phyloP scores from a whole-genome alignment of 92 coral and sea anemone genomes.

The Palythoa caribaeorum region DNA sequence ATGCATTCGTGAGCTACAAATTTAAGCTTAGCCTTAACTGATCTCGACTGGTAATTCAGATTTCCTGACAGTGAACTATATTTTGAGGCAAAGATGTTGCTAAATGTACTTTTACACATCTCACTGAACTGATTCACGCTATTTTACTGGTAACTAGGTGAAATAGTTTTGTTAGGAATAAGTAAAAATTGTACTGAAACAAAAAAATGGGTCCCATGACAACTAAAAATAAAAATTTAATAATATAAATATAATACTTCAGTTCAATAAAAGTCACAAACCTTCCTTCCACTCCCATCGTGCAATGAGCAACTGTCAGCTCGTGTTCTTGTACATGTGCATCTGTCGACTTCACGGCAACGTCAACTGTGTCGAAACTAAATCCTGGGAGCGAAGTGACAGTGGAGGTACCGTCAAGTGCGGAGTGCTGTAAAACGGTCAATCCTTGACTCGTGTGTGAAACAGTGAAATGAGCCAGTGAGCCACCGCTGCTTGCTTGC shows the following conservation, averaged over 20 bases:
- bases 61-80: no score
- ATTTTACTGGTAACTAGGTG: no score
- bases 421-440: conserved; percentile 72
- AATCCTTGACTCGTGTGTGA: conserved; percentile 70
- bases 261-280: conserved; percentile 17
- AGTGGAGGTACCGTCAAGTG: conserved; percentile 80
- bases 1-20: no score
- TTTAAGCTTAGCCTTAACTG: no score
- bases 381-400: conserved; percentile 90
- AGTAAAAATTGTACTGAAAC: no score
- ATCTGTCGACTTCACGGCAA: conserved; percentile 66
- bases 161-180: no score
- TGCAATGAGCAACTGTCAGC: conserved; percentile 75
- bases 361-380: conserved; percentile 86
- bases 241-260: background rate
- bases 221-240: background rate
- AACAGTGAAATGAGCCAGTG: conserved; percentile 71
- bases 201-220: background rate
- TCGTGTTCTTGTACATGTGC: conserved; percentile 68
- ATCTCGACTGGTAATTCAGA: no score
- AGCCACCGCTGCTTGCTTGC: conserved; percentile 64
- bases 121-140: no score
- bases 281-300: conserved; percentile 93
- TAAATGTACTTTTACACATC: no score
- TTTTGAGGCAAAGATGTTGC: no score